A percentile compares a stretch with the other conserved stretches of the same genome.
Conservation (phyloP, 35 echinoderm and acorn worm species). For the Apostichopus japonicus region DNA sequence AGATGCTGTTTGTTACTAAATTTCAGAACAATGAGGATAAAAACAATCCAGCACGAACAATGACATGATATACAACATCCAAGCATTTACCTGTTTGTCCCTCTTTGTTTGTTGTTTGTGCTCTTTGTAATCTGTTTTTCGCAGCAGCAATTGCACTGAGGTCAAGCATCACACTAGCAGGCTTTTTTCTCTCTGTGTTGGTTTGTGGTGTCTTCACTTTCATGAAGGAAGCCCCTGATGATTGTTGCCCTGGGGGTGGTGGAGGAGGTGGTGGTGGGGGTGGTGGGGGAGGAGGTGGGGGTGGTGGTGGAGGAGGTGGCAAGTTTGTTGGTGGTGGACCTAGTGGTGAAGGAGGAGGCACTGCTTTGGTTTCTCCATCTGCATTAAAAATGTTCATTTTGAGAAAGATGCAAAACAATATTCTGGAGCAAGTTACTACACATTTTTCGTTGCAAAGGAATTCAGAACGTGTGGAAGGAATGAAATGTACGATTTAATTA, state of each 20-base stretch:
- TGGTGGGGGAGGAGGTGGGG: not conserved
- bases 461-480: too few species aligned
- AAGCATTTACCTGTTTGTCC: not conserved
- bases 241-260: too few species aligned
- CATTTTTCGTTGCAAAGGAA: too few species aligned
- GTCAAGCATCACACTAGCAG: not conserved
- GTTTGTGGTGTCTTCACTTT: not conserved
- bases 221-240: too few species aligned
- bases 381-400: not conserved
- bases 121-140: not conserved
- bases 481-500: too few species aligned
- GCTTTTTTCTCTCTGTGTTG: not conserved
- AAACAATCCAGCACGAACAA: too few species aligned
- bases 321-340: not conserved
- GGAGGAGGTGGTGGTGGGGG: not conserved
- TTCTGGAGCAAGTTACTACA: not conserved
- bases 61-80: too few species aligned
- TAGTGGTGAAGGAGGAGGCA: not conserved
- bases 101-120: not conserved
- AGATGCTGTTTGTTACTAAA: too few species aligned
- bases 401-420: not conserved
- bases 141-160: not conserved
- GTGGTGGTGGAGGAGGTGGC: not conserved
- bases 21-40: too few species aligned
- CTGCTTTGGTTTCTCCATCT: not conserved